A percentile compares a stretch with the other conserved stretches of the same genome.
Conservation (phyloP, 1,140 invertebrate genomes). For the Apis florea region DNA sequence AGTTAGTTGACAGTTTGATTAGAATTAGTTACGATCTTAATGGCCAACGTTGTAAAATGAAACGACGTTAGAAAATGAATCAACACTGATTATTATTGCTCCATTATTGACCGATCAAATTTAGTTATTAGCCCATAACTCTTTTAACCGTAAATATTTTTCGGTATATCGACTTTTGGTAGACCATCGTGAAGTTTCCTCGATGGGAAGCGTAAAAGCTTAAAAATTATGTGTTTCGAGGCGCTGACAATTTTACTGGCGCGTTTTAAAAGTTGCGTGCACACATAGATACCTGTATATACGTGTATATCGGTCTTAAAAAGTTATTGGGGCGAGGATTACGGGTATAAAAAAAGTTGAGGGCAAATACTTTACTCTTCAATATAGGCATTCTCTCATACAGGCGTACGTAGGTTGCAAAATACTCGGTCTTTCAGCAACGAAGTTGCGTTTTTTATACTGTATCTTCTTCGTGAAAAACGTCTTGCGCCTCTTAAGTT, state of each 20-base stretch:
- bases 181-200: constrained; percentile 20
- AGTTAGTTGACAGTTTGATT: background rate
- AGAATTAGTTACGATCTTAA: constrained; percentile 19
- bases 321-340: constrained; percentile 38
- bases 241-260: constrained; percentile 46
- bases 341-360: constrained; percentile 25
- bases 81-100: background rate
- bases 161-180: constrained; percentile 9
- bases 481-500: background rate
- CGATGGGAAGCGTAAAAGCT: constrained; percentile 39
- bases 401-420: background rate
- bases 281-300: background rate
- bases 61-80: background rate
- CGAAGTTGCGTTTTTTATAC: background rate
- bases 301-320: constrained; percentile 30
- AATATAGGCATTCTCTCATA: background rate
- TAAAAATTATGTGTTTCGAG: constrained; percentile 40
- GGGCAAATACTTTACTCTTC: constrained; percentile 32
- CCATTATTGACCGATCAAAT: constrained; percentile 10
- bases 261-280: constrained; percentile 33
- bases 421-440: background rate
- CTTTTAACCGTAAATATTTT: constrained; percentile 1
- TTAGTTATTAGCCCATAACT: background rate
- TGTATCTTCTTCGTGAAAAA: background rate
- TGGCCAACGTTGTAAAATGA: background rate